Conservation (phyloP, 2,113 vertebrate species). For the Peromyscus leucopus region DNA sequence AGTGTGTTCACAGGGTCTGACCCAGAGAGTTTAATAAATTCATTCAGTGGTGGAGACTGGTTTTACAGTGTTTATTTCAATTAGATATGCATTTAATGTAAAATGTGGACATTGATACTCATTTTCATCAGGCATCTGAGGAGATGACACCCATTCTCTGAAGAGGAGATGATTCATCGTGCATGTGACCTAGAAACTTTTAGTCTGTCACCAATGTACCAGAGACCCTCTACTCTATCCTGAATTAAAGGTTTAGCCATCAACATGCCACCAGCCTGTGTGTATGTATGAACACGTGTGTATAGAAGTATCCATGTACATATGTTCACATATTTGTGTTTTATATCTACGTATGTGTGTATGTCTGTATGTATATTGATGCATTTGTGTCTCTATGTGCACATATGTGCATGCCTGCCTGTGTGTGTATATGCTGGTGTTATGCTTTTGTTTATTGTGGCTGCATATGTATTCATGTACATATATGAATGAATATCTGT, state of each 20-base stretch:
- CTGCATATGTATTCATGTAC: neutral
- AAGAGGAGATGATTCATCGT: neutral
- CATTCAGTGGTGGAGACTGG: neutral
- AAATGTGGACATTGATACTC: neutral
- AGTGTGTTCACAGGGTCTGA: no score
- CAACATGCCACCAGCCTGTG: neutral
- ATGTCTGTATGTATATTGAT: neutral
- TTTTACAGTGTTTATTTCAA: neutral
- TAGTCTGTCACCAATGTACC: neutral
- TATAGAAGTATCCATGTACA: neutral
- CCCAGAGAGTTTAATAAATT: neutral
- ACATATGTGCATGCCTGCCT: neutral
- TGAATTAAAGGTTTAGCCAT: neutral
- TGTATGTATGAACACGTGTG: neutral
- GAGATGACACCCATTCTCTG: neutral
- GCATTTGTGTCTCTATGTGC: neutral
- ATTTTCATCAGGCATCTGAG: no score
- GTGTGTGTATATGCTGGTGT: neutral
- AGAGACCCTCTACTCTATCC: neutral
- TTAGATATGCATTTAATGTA: neutral
- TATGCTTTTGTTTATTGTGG: neutral
- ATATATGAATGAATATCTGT: no score
- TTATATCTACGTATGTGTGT: neutral
- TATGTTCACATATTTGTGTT: neutral
- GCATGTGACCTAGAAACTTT: neutral